These are phyloP conservation scores for Drosophila anomalata DNA, from an alignment of 2,888 invertebrate species.

Conservation along the genomic window DNA sequence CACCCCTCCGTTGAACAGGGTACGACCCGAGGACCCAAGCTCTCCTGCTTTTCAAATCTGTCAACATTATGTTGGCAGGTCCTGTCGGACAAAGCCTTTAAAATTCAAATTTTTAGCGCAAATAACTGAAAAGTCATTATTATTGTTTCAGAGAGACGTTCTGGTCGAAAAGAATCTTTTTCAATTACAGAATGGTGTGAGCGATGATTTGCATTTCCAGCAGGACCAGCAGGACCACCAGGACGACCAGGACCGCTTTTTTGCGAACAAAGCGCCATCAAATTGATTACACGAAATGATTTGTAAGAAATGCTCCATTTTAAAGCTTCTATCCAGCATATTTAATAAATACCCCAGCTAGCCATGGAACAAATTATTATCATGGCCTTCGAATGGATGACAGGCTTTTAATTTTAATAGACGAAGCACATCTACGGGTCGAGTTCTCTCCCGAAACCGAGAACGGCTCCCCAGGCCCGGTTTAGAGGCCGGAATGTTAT, in stretches of 20 bases:
- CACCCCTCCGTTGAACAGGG: not conserved
- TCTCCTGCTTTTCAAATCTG: not conserved
- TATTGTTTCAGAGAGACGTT: not conserved
- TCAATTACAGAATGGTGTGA: not conserved
- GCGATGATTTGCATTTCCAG: not conserved
- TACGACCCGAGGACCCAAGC: not conserved
- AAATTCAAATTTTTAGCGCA: not conserved
- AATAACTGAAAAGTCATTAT: not conserved
- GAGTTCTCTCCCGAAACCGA: not conserved
- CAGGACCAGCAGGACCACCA: not conserved
- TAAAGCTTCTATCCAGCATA: not conserved
- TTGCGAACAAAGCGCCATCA: not conserved
- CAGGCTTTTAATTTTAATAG: constrained; percentile 6
- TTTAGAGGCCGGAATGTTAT: constrained; percentile 4
- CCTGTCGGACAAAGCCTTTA: not conserved
- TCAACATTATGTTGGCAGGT: not conserved
- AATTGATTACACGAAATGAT: constrained; percentile 16
- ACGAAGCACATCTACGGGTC: constrained; percentile 6
- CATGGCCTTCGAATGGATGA: not conserved
- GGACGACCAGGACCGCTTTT: not conserved
- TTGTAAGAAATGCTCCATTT: not conserved
- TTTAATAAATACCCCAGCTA: not conserved
- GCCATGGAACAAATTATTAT: constrained; percentile 5
- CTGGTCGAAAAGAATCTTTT: constrained; percentile 1
- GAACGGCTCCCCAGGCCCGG: constrained; percentile 2